These are phyloP conservation scores for Clangula hyemalis DNA, from an alignment of 2,797 vertebrate genomes.

Conservation along the genomic window DNA sequence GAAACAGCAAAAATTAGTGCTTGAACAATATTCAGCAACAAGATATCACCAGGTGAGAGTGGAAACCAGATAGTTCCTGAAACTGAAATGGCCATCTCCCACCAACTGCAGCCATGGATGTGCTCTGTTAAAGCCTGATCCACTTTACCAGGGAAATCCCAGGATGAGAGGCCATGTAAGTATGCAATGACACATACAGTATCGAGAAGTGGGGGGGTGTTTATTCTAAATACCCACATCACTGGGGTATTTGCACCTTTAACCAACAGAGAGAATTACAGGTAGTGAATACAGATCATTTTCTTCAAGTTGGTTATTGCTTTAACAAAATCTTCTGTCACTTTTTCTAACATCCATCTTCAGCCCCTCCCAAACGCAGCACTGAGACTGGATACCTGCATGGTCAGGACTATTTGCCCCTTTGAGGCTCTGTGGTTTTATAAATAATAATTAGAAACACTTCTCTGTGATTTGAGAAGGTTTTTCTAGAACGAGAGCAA, in stretches of 20 bases:
- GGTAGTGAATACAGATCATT: constrained; percentile 50
- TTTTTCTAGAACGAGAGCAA: constrained; percentile 42
- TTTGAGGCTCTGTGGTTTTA: constrained; percentile 28
- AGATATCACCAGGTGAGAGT: constrained; percentile 48
- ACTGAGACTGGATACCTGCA: not conserved
- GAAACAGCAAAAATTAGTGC: constrained; percentile 52
- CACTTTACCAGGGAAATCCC: not conserved
- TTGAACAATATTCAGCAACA: constrained; percentile 58
- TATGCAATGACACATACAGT: constrained; percentile 69
- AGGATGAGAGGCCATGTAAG: constrained; percentile 37
- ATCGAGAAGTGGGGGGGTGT: constrained; percentile 62
- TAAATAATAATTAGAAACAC: constrained; percentile 32
- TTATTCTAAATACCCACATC: constrained; percentile 70
- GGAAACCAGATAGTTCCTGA: constrained; percentile 32
- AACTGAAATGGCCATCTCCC: constrained; percentile 65
- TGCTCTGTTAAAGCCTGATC: constrained; percentile 45
- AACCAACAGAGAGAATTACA: constrained; percentile 59
- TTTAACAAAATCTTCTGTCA: constrained; percentile 46
- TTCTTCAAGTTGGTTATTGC: constrained; percentile 62
- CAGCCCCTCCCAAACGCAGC: not conserved
- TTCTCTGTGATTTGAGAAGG: constrained; percentile 30
- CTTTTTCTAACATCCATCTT: constrained; percentile 27
- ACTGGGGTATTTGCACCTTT: constrained; percentile 63
- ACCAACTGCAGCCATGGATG: constrained; percentile 22
- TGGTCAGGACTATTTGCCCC: constrained; percentile 23